phyloP scores from a whole-genome alignment of 2,113 vertebrate genomes.

The Blennius ocellaris region DNA sequence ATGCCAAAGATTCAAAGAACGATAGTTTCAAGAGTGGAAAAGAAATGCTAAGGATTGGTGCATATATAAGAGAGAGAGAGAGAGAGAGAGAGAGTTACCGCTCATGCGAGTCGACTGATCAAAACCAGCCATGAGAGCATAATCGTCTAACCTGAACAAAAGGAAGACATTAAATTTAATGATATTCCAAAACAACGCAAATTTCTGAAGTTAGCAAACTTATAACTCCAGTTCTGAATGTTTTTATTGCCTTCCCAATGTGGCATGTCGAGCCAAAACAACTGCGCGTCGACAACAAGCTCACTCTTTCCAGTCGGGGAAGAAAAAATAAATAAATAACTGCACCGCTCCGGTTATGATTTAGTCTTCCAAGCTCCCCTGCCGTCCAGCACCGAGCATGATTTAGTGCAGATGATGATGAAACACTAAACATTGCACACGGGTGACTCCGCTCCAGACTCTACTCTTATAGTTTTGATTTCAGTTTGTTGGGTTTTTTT shows the following conservation, averaged over 20 bases:
- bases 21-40: background rate
- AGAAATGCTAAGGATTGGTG: background rate
- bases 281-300: slow-evolving; percentile 29
- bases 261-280: slow-evolving; percentile 39
- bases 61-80: background rate
- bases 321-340: background rate
- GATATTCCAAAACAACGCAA: slow-evolving; percentile 43
- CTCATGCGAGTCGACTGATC: slow-evolving; percentile 36
- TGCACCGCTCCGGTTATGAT: slow-evolving; percentile 22
- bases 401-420: slow-evolving; percentile 66
- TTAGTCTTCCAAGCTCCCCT: slow-evolving; percentile 55
- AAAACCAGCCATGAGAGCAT: slow-evolving; percentile 41
- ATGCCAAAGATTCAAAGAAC: background rate
- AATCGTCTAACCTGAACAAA: slow-evolving; percentile 48
- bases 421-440: slow-evolving; percentile 46
- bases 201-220: slow-evolving; percentile 55
- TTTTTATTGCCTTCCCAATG: slow-evolving; percentile 56
- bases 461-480: slow-evolving; percentile 56
- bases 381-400: slow-evolving; percentile 41
- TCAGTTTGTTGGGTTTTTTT: slow-evolving; percentile 22
- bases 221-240: slow-evolving; percentile 39
- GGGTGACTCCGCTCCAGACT: slow-evolving; percentile 55
- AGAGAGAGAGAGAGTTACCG: background rate
- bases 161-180: slow-evolving; percentile 59
- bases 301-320: slow-evolving; percentile 25